Percentiles rank a stretch among this genome's conserved stretches.
phyloP scores from a whole-genome alignment of 2,113 vertebrate species.

The Poeciliopsis prolifica region DNA sequence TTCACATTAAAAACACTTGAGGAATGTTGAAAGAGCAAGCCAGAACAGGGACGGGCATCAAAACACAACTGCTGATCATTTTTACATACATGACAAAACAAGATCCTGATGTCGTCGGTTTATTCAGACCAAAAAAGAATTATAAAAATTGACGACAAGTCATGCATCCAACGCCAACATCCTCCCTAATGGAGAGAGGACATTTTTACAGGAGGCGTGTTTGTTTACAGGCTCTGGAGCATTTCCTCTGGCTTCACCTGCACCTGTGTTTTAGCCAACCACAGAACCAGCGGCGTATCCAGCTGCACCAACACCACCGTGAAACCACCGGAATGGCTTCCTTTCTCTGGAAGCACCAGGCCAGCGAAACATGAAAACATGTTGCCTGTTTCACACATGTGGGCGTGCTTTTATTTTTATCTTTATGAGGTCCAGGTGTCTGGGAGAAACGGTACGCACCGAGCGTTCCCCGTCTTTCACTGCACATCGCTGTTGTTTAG shows the following conservation, averaged over 20 bases:
- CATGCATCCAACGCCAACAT: constrained; percentile 17
- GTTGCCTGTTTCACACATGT: neutral
- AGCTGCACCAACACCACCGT: constrained; percentile 58
- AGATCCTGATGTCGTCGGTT: constrained; percentile 56
- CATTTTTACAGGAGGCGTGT: constrained; percentile 36
- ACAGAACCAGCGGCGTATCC: constrained; percentile 59
- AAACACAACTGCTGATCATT: constrained; percentile 62
- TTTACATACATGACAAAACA: constrained; percentile 53
- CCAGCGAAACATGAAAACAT: constrained; percentile 30
- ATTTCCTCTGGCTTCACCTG: constrained; percentile 42
- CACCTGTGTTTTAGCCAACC: constrained; percentile 61
- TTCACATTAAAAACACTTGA: constrained; percentile 29
- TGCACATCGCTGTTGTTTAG: neutral
- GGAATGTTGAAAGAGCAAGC: constrained; percentile 70
- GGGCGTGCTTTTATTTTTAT: neutral
- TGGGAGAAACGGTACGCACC: neutral
- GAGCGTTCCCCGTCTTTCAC: neutral
- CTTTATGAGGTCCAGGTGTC: constrained; percentile 13
- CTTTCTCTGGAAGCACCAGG: constrained; percentile 45
- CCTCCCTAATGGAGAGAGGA: neutral
- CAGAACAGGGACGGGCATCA: constrained; percentile 63
- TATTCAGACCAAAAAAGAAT: constrained; percentile 10
- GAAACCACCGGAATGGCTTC: constrained; percentile 52
- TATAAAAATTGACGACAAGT: constrained; percentile 29
- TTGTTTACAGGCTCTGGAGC: constrained; percentile 52